Evolutionary conservation across 2,113 vertebrate genomes (phyloP), one percentile per base, ranked within the genome.

Genomic region (Nestor notabilis): DNA sequence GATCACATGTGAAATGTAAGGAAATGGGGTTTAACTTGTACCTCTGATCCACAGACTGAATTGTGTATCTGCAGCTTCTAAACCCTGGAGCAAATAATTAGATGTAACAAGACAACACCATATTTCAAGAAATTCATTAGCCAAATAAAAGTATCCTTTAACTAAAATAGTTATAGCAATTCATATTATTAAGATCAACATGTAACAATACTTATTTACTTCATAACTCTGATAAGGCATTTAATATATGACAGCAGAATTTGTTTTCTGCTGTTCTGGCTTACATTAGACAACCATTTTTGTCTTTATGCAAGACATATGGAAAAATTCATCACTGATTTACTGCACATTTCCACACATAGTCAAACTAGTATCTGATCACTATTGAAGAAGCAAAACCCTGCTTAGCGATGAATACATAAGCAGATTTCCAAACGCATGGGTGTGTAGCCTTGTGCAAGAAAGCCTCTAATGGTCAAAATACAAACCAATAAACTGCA

Each of bases 251-350:
- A 85, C 56, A 80, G 71, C 44, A 55, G 70, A 72, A 77, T 84
- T 80, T 46, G 82, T 93, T 93, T 72, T 82, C 71, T 92, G 70
- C 50, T 82, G 65, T 84, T 96, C 95, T 97, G 97, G 95, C 49
- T 92, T 94, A 72, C 63, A 91, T 96, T 95, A 96, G 70, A 71
- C 39, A 94, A 60, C 84, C 66, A 47, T 70, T 97, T 97, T 60
- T 66, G 49, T 35, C 91, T 97, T 92, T 88, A 56, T 66, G 79
- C 17, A 80, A 94, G 87, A 91, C 95, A 92, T 71, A 90, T 93
- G 95, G 96, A 93, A 95, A 97, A 96, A 87, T 74, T 95, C 91
- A 91, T 93, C 84, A 83, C 84, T 87, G 89, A 89, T 95, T 96
- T 93, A 90, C 71, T 81, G 90, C 90, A 92, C 66, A 89, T 96